phyloP scores from a whole-genome alignment of 2,797 vertebrate species.

The Gymnoscopelus microlampas region DNA sequence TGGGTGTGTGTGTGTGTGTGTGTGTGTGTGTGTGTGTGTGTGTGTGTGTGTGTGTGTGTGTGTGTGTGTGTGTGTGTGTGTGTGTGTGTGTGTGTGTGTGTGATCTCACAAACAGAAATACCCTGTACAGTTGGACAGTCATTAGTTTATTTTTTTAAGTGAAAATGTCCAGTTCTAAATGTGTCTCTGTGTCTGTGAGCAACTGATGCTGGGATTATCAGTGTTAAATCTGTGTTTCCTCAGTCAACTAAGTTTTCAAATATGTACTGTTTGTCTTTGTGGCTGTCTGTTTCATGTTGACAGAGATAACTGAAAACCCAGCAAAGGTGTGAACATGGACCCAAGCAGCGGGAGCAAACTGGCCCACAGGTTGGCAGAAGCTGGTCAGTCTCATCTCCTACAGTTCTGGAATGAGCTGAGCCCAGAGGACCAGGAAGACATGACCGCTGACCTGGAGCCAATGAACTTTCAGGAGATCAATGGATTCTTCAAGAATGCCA shows the following conservation, averaged over 20 bases:
- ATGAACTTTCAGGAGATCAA: constrained; percentile 89
- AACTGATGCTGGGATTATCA: background rate
- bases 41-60: constrained; percentile 12
- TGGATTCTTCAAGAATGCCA: constrained; percentile 86
- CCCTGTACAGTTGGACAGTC: background rate
- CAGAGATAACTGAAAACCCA: constrained; percentile 28
- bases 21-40: constrained; percentile 23
- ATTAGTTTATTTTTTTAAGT: background rate
- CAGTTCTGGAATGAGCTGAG: constrained; percentile 87
- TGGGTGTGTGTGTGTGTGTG: constrained; percentile 8
- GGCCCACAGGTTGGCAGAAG: constrained; percentile 71
- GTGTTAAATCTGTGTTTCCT: background rate
- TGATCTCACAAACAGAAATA: background rate
- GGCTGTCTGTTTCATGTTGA: constrained; percentile 22
- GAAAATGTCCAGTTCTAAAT: background rate
- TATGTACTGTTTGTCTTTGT: background rate
- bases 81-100: constrained; percentile 5
- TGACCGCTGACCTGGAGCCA: constrained; percentile 78
- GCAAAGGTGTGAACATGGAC: constrained; percentile 78
- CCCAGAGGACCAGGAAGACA: constrained; percentile 71
- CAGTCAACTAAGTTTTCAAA: background rate
- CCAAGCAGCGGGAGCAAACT: constrained; percentile 58
- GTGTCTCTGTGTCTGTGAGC: background rate
- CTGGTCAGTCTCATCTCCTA: constrained; percentile 88
- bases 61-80: background rate